Evolutionary conservation across 2,113 vertebrate genomes (phyloP).

Genomic region (Cryptotis parvus): DNA sequence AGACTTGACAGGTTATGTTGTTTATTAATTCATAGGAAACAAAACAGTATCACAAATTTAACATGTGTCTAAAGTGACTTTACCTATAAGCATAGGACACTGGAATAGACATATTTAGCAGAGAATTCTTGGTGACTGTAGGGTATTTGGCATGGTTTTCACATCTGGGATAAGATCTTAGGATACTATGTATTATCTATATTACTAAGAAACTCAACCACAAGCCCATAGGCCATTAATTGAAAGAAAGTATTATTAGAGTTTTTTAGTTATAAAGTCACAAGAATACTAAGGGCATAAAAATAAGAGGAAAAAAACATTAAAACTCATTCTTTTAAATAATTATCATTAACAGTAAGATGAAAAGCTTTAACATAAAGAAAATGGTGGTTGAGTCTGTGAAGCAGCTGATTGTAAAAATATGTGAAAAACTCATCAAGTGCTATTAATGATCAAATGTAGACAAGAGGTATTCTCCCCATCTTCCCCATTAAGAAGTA

Average conservation of each 20-base stretch:
- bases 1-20: not conserved
- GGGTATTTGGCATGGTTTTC: not conserved
- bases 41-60: not conserved
- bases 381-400: not conserved
- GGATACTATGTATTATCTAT: too few relatives aligned
- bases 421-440: not conserved
- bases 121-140: not conserved
- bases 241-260: not conserved
- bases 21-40: not conserved
- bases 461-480: not conserved
- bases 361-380: not conserved
- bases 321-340: not conserved
- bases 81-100: not conserved
- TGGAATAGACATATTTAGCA: not conserved
- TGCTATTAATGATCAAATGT: not conserved
- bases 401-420: not conserved
- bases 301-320: not conserved
- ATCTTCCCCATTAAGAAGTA: not conserved
- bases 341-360: not conserved
- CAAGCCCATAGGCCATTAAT: not conserved
- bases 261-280: not conserved
- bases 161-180: not conserved
- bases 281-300: not conserved
- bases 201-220: too few relatives aligned
- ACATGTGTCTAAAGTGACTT: not conserved